Percentiles rank a stretch among this genome's conserved stretches.
phyloP scores from a whole-genome alignment of 1,140 invertebrate species.

The Panagrolaimus sp. region DNA sequence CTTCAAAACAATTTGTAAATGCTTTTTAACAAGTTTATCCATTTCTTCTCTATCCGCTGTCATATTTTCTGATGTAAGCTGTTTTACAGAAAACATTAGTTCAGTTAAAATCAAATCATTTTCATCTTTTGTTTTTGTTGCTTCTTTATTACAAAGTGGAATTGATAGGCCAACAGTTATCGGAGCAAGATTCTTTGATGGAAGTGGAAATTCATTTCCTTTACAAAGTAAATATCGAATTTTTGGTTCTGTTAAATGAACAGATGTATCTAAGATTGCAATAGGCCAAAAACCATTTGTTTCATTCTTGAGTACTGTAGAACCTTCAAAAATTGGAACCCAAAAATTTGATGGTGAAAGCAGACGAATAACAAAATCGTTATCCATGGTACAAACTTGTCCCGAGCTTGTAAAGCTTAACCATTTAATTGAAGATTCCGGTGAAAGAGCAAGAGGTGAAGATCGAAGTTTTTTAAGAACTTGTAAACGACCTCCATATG shows the following conservation, averaged over 20 bases:
- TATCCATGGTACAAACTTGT: neutral
- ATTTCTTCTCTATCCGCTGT: too few relatives aligned
- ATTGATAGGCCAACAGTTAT: neutral
- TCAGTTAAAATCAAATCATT: neutral
- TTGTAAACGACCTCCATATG: neutral
- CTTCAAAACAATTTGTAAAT: neutral
- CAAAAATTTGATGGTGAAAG: neutral
- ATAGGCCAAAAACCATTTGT: neutral
- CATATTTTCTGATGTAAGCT: neutral
- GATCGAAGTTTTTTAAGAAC: neutral
- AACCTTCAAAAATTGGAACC: constrained; percentile 3
- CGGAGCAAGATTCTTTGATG: constrained; percentile 1
- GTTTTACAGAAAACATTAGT: neutral
- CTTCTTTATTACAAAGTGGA: neutral
- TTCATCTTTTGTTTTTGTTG: neutral
- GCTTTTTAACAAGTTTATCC: neutral
- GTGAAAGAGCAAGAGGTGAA: neutral
- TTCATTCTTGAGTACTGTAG: neutral
- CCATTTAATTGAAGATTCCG: neutral
- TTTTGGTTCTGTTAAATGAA: neutral
- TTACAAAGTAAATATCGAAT: neutral
- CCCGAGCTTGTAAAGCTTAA: neutral
- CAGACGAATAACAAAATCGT: neutral
- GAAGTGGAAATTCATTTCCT: neutral
- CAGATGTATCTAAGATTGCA: neutral